phyloP scores from a whole-genome alignment of 2,113 vertebrate genomes.

The Vulpes vulpes region DNA sequence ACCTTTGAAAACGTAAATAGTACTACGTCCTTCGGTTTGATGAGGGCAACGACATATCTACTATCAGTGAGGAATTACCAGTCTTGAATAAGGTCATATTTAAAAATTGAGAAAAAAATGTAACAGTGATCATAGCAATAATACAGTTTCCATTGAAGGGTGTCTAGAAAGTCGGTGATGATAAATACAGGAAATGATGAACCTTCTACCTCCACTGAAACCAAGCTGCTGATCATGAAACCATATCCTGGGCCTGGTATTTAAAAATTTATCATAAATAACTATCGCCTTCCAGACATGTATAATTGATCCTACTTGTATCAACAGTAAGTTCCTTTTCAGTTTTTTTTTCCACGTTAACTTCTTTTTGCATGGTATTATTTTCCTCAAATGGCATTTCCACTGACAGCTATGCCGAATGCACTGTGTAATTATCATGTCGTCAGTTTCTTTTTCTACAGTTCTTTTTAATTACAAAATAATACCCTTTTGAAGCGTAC shows the following conservation, averaged over 20 bases:
- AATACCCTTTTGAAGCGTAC: constrained; percentile 85
- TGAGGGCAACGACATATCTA: background rate
- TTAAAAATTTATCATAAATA: constrained; percentile 75
- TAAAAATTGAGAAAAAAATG: constrained; percentile 22
- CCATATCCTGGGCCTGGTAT: constrained; percentile 43
- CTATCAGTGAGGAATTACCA: background rate
- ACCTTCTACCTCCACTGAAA: background rate
- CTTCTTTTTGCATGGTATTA: constrained; percentile 81
- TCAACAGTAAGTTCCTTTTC: constrained; percentile 72
- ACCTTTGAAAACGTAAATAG: constrained; percentile 45
- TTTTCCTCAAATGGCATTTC: constrained; percentile 85
- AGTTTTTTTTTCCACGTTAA: constrained; percentile 59
- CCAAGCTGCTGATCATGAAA: constrained; percentile 39
- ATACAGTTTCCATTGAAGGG: background rate
- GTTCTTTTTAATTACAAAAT: constrained; percentile 89
- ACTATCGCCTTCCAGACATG: constrained; percentile 71
- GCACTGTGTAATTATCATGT: constrained; percentile 84
- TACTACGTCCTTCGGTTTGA: background rate
- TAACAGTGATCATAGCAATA: background rate
- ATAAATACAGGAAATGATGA: background rate
- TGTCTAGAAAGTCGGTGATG: background rate
- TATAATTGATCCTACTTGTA: constrained; percentile 79
- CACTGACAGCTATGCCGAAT: constrained; percentile 78
- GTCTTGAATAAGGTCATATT: constrained; percentile 22
- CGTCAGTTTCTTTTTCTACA: constrained; percentile 84